These are phyloP conservation scores for Hylia prasina DNA, from an alignment of 2,113 vertebrate species.

Conservation along the genomic window DNA sequence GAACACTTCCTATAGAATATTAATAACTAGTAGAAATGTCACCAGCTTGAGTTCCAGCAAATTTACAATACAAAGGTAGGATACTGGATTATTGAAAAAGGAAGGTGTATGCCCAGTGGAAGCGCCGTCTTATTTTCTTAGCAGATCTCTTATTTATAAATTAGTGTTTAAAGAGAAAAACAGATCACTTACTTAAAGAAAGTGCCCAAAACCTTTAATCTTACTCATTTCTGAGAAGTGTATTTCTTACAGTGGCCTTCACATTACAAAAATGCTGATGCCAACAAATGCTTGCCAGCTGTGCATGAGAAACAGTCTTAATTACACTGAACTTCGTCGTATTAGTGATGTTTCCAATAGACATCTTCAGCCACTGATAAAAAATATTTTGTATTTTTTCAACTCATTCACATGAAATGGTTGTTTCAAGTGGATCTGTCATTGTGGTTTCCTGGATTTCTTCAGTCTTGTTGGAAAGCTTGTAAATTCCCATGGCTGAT, in stretches of 20 bases:
- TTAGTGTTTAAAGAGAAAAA: background rate
- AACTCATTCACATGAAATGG: background rate
- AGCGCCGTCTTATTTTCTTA: background rate
- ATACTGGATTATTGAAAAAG: background rate
- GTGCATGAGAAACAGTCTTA: background rate
- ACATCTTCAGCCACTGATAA: background rate
- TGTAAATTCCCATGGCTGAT: constrained; percentile 63
- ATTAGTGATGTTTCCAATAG: background rate
- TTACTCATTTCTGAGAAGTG: background rate
- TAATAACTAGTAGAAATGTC: background rate
- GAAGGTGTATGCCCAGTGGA: background rate
- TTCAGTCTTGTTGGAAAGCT: constrained; percentile 48
- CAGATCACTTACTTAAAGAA: background rate
- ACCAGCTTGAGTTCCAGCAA: background rate
- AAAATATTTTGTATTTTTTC: constrained; percentile 25
- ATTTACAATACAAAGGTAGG: background rate
- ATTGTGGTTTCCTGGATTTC: constrained; percentile 62
- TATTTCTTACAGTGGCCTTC: background rate
- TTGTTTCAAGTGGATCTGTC: constrained; percentile 48
- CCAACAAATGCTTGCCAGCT: background rate
- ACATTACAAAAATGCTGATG: background rate
- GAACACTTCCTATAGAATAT: background rate
- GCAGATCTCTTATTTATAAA: background rate
- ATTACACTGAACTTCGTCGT: background rate
- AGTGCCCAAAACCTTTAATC: background rate